Evolutionary conservation across 2,113 vertebrate genomes (phyloP).

Genomic region (Isurus oxyrinchus): DNA sequence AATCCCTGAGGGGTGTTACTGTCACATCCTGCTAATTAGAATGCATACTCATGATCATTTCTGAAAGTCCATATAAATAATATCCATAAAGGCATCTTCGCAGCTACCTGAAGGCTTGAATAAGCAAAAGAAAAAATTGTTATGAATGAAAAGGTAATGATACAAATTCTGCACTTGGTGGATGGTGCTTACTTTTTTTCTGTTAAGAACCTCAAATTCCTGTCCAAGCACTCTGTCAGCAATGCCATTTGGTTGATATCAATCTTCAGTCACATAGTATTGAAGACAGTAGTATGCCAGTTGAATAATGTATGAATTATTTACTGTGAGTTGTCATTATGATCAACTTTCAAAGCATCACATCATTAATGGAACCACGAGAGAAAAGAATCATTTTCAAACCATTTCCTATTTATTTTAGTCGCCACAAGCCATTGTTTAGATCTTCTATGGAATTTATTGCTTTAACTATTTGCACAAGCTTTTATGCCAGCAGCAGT

Average conservation of each 20-base stretch:
- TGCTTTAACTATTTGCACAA: background rate
- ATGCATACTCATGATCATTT: background rate
- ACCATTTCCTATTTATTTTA: background rate
- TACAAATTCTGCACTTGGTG: background rate
- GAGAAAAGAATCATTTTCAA: background rate
- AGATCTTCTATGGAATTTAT: background rate
- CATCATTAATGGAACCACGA: background rate
- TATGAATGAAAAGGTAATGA: background rate
- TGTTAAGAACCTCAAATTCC: background rate
- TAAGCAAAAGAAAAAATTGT: background rate
- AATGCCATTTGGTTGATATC: background rate
- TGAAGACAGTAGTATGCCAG: background rate
- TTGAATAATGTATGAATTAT: conserved; percentile 9
- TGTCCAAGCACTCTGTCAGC: background rate
- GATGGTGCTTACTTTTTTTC: background rate
- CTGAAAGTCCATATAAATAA: background rate
- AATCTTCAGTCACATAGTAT: background rate
- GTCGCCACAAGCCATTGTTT: background rate
- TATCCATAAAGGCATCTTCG: background rate
- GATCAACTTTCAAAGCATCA: background rate
- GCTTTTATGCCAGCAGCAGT: background rate
- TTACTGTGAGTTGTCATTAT: background rate
- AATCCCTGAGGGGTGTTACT: background rate
- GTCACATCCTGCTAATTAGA: background rate
- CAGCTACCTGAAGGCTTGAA: background rate